A percentile compares a stretch with the other conserved stretches of the same genome.
phyloP scores from a whole-genome alignment of 2,113 vertebrate genomes.

The Chaenogobius annularis region DNA sequence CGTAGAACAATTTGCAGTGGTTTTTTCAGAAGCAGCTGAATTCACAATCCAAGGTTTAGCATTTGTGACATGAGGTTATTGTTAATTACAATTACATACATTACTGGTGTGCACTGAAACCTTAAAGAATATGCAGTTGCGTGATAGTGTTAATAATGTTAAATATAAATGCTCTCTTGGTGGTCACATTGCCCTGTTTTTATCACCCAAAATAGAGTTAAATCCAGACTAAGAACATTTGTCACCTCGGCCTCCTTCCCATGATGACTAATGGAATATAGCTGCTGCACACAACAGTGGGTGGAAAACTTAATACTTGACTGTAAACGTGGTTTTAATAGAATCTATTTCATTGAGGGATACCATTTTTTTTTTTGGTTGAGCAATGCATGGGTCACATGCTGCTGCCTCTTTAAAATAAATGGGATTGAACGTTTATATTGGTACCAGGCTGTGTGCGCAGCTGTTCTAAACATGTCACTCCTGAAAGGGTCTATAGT shows the following conservation, averaged over 20 bases:
- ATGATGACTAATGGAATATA: constrained; percentile 37
- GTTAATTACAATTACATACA: neutral
- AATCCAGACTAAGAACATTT: neutral
- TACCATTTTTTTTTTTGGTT: no score
- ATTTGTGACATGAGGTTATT: neutral
- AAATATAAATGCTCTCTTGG: neutral
- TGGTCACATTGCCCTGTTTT: constrained; percentile 20
- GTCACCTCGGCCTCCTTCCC: constrained; percentile 26
- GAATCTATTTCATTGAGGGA: no score
- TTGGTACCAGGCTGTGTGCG: no score
- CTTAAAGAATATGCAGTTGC: neutral
- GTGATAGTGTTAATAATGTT: neutral
- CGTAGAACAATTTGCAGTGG: constrained; percentile 15
- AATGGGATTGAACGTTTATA: no score
- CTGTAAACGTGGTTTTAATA: no score
- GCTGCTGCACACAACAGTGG: constrained; percentile 19
- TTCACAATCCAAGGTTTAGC: constrained; percentile 27
- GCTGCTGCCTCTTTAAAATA: no score
- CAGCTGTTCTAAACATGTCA: no score
- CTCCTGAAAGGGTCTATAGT: no score
- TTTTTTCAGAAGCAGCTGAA: constrained; percentile 18
- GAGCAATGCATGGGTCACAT: no score
- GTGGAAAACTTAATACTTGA: no score
- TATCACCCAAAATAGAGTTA: constrained; percentile 9
- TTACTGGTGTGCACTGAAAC: neutral